Conservation (phyloP, 2,797 vertebrate genomes). For the Sebastes reedi region DNA sequence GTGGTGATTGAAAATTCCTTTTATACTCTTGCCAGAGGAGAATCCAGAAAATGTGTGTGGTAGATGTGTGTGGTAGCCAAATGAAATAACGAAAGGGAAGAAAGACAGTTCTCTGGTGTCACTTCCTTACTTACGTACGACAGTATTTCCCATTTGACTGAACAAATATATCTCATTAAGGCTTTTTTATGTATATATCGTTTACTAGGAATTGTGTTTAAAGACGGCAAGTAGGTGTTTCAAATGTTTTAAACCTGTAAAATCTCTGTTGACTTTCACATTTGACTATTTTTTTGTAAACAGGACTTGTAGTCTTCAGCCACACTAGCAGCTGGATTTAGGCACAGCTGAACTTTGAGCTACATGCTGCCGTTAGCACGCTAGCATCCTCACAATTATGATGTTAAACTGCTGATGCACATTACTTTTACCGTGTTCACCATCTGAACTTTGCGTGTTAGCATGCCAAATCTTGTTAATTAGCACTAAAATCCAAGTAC, state of each 20-base stretch:
- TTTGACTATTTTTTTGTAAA: background rate
- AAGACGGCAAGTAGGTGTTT: background rate
- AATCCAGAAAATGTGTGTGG: background rate
- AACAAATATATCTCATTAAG: background rate
- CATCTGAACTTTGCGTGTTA: no score
- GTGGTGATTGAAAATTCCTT: constrained; percentile 11
- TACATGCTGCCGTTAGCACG: no score
- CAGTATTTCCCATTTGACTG: background rate
- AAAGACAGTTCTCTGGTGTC: background rate
- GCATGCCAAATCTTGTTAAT: no score
- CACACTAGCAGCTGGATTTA: no score
- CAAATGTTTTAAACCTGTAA: background rate
- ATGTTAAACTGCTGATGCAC: no score
- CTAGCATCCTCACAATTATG: no score
- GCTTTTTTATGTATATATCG: background rate
- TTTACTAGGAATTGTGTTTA: background rate
- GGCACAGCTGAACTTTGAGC: no score
- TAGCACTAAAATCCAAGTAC: no score
- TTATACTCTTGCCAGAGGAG: background rate
- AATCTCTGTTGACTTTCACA: background rate
- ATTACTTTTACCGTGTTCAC: no score
- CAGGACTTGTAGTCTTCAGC: background rate
- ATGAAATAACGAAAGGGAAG: background rate
- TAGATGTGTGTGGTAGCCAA: background rate
- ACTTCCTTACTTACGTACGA: background rate